These are phyloP conservation scores for Cottus gobio DNA, from an alignment of 2,113 vertebrate species.

Conservation along the genomic window DNA sequence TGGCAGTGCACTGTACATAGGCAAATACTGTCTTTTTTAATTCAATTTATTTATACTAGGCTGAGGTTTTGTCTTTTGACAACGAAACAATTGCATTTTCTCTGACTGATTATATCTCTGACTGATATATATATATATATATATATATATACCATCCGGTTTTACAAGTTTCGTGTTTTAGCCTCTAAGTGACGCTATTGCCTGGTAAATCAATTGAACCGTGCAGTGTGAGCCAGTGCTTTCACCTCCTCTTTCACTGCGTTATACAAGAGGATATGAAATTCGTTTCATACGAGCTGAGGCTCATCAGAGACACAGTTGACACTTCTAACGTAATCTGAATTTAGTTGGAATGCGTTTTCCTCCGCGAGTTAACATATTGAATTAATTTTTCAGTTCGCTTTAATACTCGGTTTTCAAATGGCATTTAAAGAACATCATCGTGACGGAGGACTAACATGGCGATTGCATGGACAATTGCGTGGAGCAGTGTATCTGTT, in stretches of 20 bases:
- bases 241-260: slow-evolving; percentile 34
- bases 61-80: not conserved
- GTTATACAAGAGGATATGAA: slow-evolving; percentile 2
- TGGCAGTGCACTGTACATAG: not conserved
- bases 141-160: not conserved
- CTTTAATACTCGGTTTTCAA: not conserved
- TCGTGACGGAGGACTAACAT: slow-evolving; percentile 5
- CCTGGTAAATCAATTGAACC: slow-evolving; percentile 27
- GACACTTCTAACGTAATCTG: not conserved
- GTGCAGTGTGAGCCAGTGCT: not conserved
- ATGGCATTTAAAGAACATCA: slow-evolving; percentile 37
- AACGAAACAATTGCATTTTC: too few relatives aligned
- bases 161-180: not conserved
- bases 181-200: slow-evolving; percentile 75
- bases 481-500: not conserved
- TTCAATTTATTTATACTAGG: not conserved
- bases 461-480: slow-evolving; percentile 23
- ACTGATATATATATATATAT: too few relatives aligned
- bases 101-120: accelerated
- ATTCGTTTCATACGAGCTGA: not conserved
- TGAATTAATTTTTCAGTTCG: not conserved
- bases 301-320: not conserved
- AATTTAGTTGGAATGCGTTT: not conserved
- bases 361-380: not conserved
- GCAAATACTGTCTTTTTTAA: too few relatives aligned